A percentile compares a stretch with the other conserved stretches of the same genome.
phyloP scores from a whole-genome alignment of 2,797 vertebrate species.

The Cyprinodon diabolis region DNA sequence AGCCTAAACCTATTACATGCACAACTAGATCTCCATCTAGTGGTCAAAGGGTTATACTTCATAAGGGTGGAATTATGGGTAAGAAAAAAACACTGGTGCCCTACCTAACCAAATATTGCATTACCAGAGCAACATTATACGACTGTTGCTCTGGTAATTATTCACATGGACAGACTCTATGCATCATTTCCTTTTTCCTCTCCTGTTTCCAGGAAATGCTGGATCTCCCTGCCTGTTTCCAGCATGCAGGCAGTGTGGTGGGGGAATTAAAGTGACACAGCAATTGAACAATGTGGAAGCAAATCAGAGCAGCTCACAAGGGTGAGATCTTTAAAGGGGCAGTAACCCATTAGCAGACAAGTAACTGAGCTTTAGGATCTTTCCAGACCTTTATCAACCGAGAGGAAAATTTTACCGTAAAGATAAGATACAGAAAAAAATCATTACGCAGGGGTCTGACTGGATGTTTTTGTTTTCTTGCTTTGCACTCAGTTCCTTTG shows the following conservation, averaged over 20 bases:
- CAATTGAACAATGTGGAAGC: constrained; percentile 56
- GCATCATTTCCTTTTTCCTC: constrained; percentile 24
- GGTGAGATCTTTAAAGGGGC: constrained; percentile 59
- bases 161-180: constrained; percentile 29
- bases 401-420: constrained; percentile 3
- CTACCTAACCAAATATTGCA: constrained; percentile 25
- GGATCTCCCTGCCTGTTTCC: constrained; percentile 47
- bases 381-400: constrained; percentile 37
- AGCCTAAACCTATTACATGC: neutral
- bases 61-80: constrained; percentile 35
- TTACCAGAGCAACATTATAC: constrained; percentile 19
- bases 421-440: constrained; percentile 10
- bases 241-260: constrained; percentile 39
- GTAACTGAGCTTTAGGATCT: constrained; percentile 30
- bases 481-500: constrained; percentile 34
- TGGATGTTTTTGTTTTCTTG: constrained; percentile 35
- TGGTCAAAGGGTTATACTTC: constrained; percentile 35
- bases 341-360: constrained; percentile 56
- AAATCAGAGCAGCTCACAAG: constrained; percentile 74
- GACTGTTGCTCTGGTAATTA: constrained; percentile 46
- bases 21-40: constrained; percentile 61
- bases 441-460: constrained; percentile 7
- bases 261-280: constrained; percentile 73
- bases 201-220: constrained; percentile 45
- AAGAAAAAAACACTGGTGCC: constrained; percentile 12